Evolutionary conservation across 2,797 vertebrate genomes (phyloP).

Genomic region (Siniperca undulata): DNA sequence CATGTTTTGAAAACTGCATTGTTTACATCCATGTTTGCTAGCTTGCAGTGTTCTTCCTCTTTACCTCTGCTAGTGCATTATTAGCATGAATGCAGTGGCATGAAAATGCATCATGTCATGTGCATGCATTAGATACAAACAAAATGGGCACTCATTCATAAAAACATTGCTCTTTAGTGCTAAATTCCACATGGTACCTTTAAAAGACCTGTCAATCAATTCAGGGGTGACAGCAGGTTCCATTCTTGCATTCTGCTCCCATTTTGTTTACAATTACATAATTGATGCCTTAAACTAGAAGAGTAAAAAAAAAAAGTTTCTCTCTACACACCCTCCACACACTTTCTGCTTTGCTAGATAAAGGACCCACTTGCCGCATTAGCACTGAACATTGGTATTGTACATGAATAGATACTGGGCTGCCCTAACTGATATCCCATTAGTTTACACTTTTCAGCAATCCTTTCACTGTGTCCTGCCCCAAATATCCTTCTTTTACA

Average conservation of each 20-base stretch:
- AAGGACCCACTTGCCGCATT: not conserved
- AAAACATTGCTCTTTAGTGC: not conserved
- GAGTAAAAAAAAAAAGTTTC: too few relatives aligned
- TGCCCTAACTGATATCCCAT: conserved; percentile 25
- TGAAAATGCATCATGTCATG: not conserved
- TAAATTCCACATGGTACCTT: conserved; percentile 3
- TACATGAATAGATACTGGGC: conserved; percentile 17
- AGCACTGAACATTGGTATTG: not conserved
- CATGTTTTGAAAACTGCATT: not conserved
- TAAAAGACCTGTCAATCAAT: conserved; percentile 1
- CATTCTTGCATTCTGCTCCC: not conserved
- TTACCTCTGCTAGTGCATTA: not conserved
- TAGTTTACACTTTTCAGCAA: conserved; percentile 13
- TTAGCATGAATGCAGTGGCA: not conserved
- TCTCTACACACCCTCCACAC: not conserved
- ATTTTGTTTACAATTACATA: conserved; percentile 1
- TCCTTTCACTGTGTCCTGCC: not conserved
- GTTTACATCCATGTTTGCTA: not conserved
- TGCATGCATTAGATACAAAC: not conserved
- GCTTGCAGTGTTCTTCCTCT: not conserved
- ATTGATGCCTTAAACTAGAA: not conserved
- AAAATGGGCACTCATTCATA: not conserved
- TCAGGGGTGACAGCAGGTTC: not conserved
- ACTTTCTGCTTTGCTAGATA: conserved; percentile 14
- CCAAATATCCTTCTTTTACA: conserved; percentile 11